phyloP scores from a whole-genome alignment of 2,888 invertebrate species.

The Ganaspis brasiliensis region DNA sequence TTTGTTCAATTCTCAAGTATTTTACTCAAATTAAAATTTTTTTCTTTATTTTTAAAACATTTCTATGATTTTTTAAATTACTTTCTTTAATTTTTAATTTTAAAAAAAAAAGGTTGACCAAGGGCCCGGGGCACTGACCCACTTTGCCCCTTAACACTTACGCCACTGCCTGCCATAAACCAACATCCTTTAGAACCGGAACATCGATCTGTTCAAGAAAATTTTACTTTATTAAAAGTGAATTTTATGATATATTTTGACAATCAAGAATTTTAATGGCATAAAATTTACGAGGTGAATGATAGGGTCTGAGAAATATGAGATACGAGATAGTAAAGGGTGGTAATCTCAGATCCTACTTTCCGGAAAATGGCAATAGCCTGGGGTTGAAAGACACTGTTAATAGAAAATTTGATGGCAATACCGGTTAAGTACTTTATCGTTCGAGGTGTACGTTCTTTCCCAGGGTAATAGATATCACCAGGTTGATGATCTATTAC shows the following conservation, averaged over 20 bases:
- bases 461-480: slow-evolving; percentile 66
- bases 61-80: no score
- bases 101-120: no score
- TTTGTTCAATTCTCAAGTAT: no score
- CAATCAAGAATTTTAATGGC: slow-evolving; percentile 15
- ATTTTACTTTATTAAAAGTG: no score
- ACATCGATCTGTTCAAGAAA: no score
- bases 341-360: slow-evolving; percentile 38
- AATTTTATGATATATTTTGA: background rate
- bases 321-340: slow-evolving; percentile 30
- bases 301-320: slow-evolving; percentile 1
- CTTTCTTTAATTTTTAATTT: no score
- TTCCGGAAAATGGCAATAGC: slow-evolving; percentile 42
- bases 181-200: background rate
- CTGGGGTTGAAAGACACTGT: slow-evolving; percentile 38
- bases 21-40: no score
- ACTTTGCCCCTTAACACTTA: no score
- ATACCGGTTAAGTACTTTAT: slow-evolving; percentile 30
- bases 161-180: no score
- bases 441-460: slow-evolving; percentile 33
- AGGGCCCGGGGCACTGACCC: no score
- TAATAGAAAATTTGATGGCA: slow-evolving; percentile 43
- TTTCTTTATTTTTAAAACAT: no score
- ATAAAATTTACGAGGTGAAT: slow-evolving; percentile 33
- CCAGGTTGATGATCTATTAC: slow-evolving; percentile 71